Conservation (phyloP, 2,113 vertebrate genomes). For the Copsychus sechellarum region DNA sequence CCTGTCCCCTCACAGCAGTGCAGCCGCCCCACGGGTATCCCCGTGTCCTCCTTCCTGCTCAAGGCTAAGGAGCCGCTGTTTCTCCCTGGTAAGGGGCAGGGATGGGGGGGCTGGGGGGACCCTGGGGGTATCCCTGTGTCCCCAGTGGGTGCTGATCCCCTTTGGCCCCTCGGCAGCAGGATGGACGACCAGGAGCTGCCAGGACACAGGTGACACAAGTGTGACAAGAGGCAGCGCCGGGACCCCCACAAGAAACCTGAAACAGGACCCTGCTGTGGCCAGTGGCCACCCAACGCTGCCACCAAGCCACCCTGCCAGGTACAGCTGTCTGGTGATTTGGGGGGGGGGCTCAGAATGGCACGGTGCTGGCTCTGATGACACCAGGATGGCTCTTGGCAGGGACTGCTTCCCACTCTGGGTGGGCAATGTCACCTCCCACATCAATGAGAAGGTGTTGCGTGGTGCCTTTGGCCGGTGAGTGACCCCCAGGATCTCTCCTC, state of each 20-base stretch:
- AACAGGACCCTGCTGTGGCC: not conserved
- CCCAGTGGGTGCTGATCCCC: not conserved
- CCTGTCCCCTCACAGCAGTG: not conserved
- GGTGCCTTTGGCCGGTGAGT: conserved; percentile 15
- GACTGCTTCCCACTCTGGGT: conserved; percentile 56
- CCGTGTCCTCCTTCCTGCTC: not conserved
- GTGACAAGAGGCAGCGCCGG: rapidly evolving
- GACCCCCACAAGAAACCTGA: rapidly evolving
- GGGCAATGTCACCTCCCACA: not conserved
- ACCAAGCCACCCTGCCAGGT: not conserved
- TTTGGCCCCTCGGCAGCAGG: rapidly evolving
- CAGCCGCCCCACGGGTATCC: rapidly evolving
- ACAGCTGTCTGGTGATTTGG: rapidly evolving
- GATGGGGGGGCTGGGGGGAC: not conserved
- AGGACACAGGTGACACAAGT: not conserved
- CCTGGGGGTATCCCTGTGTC: not conserved
- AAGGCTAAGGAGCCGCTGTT: not conserved
- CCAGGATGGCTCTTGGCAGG: not conserved
- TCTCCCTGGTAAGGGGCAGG: not conserved
- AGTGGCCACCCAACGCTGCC: not conserved
- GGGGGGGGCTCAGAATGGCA: no score
- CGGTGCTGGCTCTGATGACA: not conserved
- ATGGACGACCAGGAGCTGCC: rapidly evolving
- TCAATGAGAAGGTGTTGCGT: not conserved
- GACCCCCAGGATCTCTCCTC: rapidly evolving